phyloP scores from a whole-genome alignment of 2,797 vertebrate species.

The Eulemur albifrons region DNA sequence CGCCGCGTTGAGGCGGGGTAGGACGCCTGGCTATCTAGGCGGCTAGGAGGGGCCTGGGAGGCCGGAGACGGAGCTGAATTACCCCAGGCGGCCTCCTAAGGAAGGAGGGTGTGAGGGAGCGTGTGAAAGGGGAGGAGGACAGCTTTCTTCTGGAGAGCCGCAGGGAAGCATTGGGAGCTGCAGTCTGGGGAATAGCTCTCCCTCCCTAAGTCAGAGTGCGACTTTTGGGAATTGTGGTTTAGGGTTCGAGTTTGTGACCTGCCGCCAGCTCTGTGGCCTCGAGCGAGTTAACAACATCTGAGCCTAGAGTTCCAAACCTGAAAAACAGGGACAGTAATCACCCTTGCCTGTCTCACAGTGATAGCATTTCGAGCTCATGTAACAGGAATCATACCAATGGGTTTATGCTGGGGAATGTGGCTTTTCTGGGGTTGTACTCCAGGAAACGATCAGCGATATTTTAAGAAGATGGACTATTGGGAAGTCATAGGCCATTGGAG shows the following conservation, averaged over 20 bases:
- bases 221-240: neutral
- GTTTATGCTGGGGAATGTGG: neutral
- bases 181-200: too few species aligned
- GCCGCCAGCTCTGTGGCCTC: neutral
- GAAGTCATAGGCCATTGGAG: neutral
- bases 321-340: neutral
- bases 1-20: fast-evolving
- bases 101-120: neutral
- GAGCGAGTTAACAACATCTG: neutral
- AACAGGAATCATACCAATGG: neutral
- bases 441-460: neutral
- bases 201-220: neutral
- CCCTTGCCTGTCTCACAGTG: neutral
- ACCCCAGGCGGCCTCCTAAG: fast-evolving
- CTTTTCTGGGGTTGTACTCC: neutral
- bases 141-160: neutral
- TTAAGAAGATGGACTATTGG: neutral
- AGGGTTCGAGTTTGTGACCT: neutral
- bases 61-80: fast-evolving
- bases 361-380: neutral
- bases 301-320: neutral
- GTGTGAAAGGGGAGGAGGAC: neutral
- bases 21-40: fast-evolving
- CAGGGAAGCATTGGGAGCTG: neutral
- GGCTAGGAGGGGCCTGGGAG: neutral